Evolutionary conservation across 2,888 invertebrate species (phyloP).

Genomic region (Papilio elwesi): DNA sequence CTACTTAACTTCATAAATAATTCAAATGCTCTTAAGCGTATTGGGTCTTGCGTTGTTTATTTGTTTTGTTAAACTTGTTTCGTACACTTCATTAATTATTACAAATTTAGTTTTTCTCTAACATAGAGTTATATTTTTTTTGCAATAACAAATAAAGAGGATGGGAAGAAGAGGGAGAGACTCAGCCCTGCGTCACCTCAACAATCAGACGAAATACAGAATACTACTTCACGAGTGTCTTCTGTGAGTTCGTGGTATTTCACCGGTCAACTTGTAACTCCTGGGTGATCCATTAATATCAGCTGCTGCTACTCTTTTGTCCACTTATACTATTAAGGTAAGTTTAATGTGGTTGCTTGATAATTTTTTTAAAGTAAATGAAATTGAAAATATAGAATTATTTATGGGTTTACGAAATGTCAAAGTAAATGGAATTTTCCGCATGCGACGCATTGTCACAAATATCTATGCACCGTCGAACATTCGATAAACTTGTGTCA

Average conservation of each 20-base stretch:
- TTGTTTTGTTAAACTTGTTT: conserved; percentile 29
- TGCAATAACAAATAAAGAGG: too few relatives aligned
- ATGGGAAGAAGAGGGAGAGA: too few relatives aligned
- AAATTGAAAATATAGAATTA: not conserved
- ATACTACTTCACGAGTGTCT: too few relatives aligned
- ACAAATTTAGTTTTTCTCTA: not conserved
- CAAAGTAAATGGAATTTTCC: not conserved
- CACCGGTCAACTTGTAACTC: too few relatives aligned
- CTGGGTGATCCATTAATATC: too few relatives aligned
- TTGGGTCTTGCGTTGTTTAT: conserved; percentile 33
- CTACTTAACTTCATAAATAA: conserved; percentile 29
- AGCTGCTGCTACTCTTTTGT: too few relatives aligned
- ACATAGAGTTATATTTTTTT: too few relatives aligned
- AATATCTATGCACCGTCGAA: conserved; percentile 48
- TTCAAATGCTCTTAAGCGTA: conserved; percentile 30
- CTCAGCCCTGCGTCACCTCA: too few relatives aligned
- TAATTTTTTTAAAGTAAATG: not conserved
- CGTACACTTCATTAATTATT: conserved; percentile 13
- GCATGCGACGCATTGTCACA: conserved; percentile 40
- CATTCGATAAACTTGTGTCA: conserved; percentile 52
- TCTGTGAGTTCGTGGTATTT: too few relatives aligned
- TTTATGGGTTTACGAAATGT: not conserved
- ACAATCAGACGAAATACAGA: too few relatives aligned
- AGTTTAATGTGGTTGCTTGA: not conserved
- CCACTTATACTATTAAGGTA: not conserved